These are phyloP conservation scores for Sorex fumeus DNA, from an alignment of 2,113 vertebrate species.

Conservation along the genomic window DNA sequence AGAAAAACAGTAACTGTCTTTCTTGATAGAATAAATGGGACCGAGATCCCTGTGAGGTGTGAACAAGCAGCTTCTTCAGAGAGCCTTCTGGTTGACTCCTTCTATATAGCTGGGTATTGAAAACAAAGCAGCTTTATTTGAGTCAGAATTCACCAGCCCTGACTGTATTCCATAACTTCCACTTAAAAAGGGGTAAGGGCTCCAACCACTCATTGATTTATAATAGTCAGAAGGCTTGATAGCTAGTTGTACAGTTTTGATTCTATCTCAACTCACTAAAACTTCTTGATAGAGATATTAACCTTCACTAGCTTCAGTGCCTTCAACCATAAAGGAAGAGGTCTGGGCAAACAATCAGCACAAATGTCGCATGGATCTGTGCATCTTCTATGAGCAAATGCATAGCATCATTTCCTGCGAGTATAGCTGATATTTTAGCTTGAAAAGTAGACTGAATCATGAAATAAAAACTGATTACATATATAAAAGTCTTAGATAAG, in stretches of 20 bases:
- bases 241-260: neutral
- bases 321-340: neutral
- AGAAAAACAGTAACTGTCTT: too few relatives aligned
- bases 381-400: neutral
- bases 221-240: neutral
- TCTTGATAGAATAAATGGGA: too few relatives aligned
- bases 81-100: too few relatives aligned
- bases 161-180: too few relatives aligned
- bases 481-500: neutral
- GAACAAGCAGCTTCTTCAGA: too few relatives aligned
- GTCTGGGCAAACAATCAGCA: neutral
- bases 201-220: too few relatives aligned
- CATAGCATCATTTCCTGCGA: neutral
- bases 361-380: neutral
- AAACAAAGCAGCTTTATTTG: too few relatives aligned
- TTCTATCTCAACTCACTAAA: neutral
- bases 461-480: neutral
- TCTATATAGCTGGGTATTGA: too few relatives aligned
- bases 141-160: too few relatives aligned
- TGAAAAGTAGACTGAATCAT: conserved; percentile 13
- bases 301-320: neutral
- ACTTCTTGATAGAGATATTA: neutral
- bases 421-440: neutral
- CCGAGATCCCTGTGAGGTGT: too few relatives aligned
- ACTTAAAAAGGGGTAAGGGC: too few relatives aligned